Evolutionary conservation across 2,888 invertebrate species (phyloP), one percentile per base, ranked within the genome.

Genomic region (Athripsodes cinereus): DNA sequence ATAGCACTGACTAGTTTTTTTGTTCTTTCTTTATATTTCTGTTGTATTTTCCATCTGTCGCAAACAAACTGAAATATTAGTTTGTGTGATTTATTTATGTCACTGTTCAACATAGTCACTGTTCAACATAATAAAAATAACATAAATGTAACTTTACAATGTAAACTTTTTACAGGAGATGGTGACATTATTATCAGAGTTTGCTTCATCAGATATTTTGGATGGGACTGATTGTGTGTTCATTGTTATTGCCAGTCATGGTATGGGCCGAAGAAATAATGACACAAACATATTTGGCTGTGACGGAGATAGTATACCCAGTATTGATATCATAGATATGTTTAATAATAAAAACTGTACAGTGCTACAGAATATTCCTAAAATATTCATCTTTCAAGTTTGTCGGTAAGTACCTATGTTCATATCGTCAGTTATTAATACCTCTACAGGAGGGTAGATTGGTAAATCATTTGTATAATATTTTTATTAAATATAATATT

Each of bases 331-430:
- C 65, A 71, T 86, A 26, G 73, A 80, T 34, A 74, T 78, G 65
- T 88, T 88, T 71, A 79, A 78, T 66, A 80, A 82, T 66, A 65
- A 67, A 16, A 74, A 72, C 55, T 82, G 85, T 68, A 74, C 75
- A 0, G 68, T 69, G 55, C 73, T 88, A 59, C 66, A 69, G 10
- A 74, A 78, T 54, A 82, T 86, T 66, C 88, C 88, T 20, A 88
- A 88, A 73, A 82, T 89, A 56, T 85, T 88, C 67, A 78, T 89
- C 59, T 87, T 88, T 68, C 88, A 88, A 68, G 82, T 82, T 64
- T 88, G 88, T 71, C 79, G 86, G 83, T 76, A 67, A 68, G 68
- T 67, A 11, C 8, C 10, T n/a, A n/a, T n/a, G n/a, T n/a, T n/a
- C n/a, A n/a, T n/a, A n/a, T n/a, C n/a, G n/a, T n/a, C n/a, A n/a